Evolutionary conservation across 2,797 vertebrate genomes (phyloP), one percentile per base, ranked within the genome.

Genomic region (Harpagifer antarcticus): DNA sequence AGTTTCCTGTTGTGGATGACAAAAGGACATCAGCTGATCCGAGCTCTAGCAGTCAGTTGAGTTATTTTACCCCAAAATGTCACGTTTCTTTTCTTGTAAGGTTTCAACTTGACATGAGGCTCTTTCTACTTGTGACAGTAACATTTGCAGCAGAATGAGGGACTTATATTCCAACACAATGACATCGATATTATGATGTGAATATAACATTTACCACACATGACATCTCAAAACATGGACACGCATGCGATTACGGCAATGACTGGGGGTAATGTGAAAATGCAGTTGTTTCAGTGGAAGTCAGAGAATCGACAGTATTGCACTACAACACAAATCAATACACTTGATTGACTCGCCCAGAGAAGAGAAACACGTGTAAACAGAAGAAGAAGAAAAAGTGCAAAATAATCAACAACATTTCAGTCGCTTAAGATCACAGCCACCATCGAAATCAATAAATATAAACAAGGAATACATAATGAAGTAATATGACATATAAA

Each of bases 161-260:
- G 52, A 42, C 71, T 40, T 60, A 63, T 31, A 71, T 61, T 27
- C 48, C 0, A 70, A 82, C 72, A 63, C 49, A 60, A 68, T 9
- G 53, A 47, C 15, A 20, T 19, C 11, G 56, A 70, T 62, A n/a
- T 19, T 11, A 47, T 44, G 64, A 20, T 20, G 60, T 64, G 68
- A 66, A 11, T 64, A 48, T 15, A 74, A 78, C 73, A 72, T 75
- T 76, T 47, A 82, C 40, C 65, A 61, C 61, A 81, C 61, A 81
- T 70, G 63, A 78, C 72, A 48, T 47, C 58, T 69, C 48, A 47
- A 80, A 68, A 78, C 56, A 50, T 78, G 72, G 79, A 71, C 62
- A 48, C 1, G 72, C 85, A 86, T 84, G 90, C 87, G 76, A 52
- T 5, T 45, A 69, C 67, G 1, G 71, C 50, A 63, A 71, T 78